Base-by-base conservation (phyloP, 1,140 invertebrate genomes). In the Aphaenogaster rudis region DNA sequence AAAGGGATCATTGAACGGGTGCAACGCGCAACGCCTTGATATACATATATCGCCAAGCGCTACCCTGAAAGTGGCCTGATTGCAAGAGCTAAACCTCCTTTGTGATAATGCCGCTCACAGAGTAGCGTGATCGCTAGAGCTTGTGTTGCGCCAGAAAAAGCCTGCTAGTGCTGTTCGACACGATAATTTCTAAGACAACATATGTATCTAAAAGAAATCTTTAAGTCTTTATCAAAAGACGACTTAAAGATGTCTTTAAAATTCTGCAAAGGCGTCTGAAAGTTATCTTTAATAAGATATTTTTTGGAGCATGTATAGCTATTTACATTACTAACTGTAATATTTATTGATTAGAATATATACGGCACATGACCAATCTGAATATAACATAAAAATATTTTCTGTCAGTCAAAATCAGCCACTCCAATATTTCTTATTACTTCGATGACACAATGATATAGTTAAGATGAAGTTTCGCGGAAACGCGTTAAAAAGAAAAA, bases 1-100 rank as follows among this genome's bases (percentile, higher is more conserved):
- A 86, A 86, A 69, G 63, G 42, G 85, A 86, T 86, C 76, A 50
- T 82, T 69, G 77, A 54, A 59, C 39, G 42, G 7, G 17, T 45
- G 21, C 36, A 21, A 59, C 77, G 28, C 54, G 21, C 36, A 21
- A 59, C 77, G 28, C 45, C 42, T 61, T 76, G 54, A 28, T 84
- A 63, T 17, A 69, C 66, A 50, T 76, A 84, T 84, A 63, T 84
- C 42, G 69, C 42, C 36, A 48, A 48, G 54, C 67, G 36, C 42
- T 48, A 28, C n/a, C 36, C 42, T 76, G 69, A 84, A 84, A 84
- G 69, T 76, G 66, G 54, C 80, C 45, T 84, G 69, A 84, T 74
- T 84, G 80, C 54, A 39, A 76, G 42, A 82, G 42, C 67, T 48
- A 61, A 82, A 59, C 28, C 52, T 48, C 39, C 54, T 84, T 84